Evolutionary conservation across 2,888 invertebrate species (phyloP).

Genomic region (Agriopis leucophaearia): DNA sequence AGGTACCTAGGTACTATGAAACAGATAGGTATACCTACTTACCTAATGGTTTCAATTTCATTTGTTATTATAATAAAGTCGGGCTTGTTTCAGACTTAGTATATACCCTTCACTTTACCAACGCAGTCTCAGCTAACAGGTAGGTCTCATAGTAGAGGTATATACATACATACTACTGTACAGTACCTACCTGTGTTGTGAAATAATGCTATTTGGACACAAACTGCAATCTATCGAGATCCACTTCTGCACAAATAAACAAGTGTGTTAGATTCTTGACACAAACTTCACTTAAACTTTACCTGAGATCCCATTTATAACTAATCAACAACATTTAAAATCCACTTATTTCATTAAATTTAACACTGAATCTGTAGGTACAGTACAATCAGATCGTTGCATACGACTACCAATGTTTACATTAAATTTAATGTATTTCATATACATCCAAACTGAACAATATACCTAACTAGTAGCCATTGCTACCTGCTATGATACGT

Average conservation of each 20-base stretch:
- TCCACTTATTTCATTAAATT: not conserved
- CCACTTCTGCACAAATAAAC: conserved; percentile 22
- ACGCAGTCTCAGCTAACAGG: too few species aligned
- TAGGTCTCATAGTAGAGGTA: too few species aligned
- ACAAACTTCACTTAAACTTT: conserved; percentile 51
- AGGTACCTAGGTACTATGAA: too few species aligned
- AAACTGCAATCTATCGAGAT: not conserved
- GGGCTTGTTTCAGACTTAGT: too few species aligned
- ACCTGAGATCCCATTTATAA: conserved; percentile 60
- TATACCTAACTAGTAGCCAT: too few species aligned
- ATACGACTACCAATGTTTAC: not conserved
- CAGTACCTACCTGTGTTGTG: too few species aligned
- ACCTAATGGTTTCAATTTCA: not conserved
- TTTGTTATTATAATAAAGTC: not conserved
- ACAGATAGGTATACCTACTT: not conserved
- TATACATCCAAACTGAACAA: too few species aligned
- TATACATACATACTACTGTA: too few species aligned
- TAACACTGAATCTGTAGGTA: conserved; percentile 5
- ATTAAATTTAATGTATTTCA: not conserved
- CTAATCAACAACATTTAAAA: conserved; percentile 39
- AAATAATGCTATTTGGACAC: not conserved
- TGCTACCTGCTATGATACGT: too few species aligned
- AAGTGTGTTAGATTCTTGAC: conserved; percentile 58
- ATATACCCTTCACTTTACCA: too few species aligned
- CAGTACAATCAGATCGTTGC: not conserved